Percentiles rank a stretch among this genome's conserved stretches.
These are phyloP conservation scores for Masnerella sp. DNA, from an alignment of 2,888 invertebrate genomes.

Conservation along the genomic window DNA sequence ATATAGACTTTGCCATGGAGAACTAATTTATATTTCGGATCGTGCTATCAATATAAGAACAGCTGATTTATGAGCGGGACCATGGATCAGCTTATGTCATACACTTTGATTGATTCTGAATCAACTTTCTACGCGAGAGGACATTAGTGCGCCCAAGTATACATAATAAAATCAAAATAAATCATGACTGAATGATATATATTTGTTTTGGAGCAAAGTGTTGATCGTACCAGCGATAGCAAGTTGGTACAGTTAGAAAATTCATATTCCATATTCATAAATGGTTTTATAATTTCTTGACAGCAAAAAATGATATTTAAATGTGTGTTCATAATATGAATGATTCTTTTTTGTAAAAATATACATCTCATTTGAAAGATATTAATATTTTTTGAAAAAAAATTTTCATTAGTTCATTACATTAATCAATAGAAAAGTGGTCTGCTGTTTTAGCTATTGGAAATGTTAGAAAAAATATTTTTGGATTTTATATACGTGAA, in stretches of 20 bases:
- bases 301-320: too few relatives aligned
- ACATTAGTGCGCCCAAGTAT: conserved; percentile 38
- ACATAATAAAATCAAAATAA: conserved; percentile 51
- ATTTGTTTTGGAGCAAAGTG: conserved; percentile 21
- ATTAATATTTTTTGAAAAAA: too few relatives aligned
- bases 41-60: conserved; percentile 39
- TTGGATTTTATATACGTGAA: too few relatives aligned
- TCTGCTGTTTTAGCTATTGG: too few relatives aligned
- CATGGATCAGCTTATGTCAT: conserved; percentile 50
- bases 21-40: conserved; percentile 39
- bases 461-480: too few relatives aligned
- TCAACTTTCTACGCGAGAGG: conserved; percentile 50
- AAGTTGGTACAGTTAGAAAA: background rate
- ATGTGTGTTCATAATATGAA: conserved; percentile 6
- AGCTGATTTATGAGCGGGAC: conserved; percentile 49
- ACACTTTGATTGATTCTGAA: conserved; percentile 55
- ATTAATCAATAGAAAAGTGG: too few relatives aligned
- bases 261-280: conserved; percentile 29
- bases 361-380: too few relatives aligned
- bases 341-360: background rate
- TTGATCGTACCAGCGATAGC: conserved; percentile 24
- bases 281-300: conserved; percentile 24
- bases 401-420: too few relatives aligned
- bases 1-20: too few relatives aligned
- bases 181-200: conserved; percentile 30